phyloP scores from a whole-genome alignment of 1,140 invertebrate genomes.

The Aplysia californica region DNA sequence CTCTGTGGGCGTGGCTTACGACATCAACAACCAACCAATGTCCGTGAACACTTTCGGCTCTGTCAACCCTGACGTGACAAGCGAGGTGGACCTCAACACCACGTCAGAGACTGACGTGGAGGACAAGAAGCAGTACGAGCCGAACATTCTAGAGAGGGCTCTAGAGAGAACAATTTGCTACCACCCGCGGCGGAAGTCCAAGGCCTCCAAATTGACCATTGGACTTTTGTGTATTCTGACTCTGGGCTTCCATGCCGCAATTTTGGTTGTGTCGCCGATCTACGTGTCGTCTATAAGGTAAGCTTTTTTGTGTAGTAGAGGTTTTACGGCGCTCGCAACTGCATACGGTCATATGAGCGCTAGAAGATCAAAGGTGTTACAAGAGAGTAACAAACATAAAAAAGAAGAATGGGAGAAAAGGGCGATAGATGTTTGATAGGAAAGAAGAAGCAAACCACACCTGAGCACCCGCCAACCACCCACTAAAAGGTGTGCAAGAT shows the following conservation, averaged over 20 bases:
- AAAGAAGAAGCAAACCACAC: too few species aligned
- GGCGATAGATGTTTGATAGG: too few species aligned
- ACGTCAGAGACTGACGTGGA: conserved; percentile 21
- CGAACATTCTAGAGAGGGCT: conserved; percentile 16
- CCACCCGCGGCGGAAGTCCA: not conserved
- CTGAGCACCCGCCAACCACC: too few species aligned
- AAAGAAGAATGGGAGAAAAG: too few species aligned
- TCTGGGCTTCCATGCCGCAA: not conserved
- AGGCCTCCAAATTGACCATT: not conserved
- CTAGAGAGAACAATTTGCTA: conserved; percentile 24
- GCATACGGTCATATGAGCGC: too few species aligned
- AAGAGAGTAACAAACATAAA: too few species aligned
- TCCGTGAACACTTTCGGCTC: conserved; percentile 22
- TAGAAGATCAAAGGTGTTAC: too few species aligned
- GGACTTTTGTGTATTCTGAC: not conserved
- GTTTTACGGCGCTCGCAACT: too few species aligned
- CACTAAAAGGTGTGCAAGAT: too few species aligned
- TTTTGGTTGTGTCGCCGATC: conserved; percentile 1
- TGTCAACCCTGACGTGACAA: conserved; percentile 17
- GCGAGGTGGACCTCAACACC: conserved; percentile 24
- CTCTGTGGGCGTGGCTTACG: not conserved
- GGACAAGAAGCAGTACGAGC: conserved; percentile 8
- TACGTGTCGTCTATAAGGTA: conserved; percentile 11
- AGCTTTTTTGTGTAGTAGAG: too few species aligned
- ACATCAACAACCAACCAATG: conserved; percentile 1